Base-by-base conservation (phyloP, 2,113 vertebrate genomes). In the Mesembrinibis cayennensis region DNA sequence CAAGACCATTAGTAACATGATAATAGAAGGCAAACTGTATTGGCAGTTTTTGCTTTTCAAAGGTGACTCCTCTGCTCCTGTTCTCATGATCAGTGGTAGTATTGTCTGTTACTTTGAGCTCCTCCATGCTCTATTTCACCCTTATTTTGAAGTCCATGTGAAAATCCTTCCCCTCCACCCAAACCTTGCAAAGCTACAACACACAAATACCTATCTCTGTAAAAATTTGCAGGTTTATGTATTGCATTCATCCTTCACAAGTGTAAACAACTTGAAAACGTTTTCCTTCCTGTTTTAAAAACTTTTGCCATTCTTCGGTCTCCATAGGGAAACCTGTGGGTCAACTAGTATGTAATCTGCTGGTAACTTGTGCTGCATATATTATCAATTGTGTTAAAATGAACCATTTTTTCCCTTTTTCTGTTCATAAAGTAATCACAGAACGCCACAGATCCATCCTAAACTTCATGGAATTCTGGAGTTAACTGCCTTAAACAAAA, bases 1-100 rank as follows among this genome's bases (percentile, higher is more conserved):
- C 66, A 97, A 87, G 52, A 93, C 88, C 87, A 82, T 91, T 79
- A 94, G 92, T 93, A 95, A 96, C 49, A 49, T 52, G 91, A 96
- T 96, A 81, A 69, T 40, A 82, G 82, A 17, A 80, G 44, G 85
- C 49, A 85, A 84, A 56, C 34, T 72, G 58, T 53, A 30, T 53
- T 47, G 49, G 56, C 91, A 67, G 9, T 79, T 96, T 81, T 42
- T 30, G 72, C 47, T 87, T 91, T 87, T 80, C 15, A 16, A 82
- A 96, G 81, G 91, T 95, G 81, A 89, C 94, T 91, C 17, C 18
- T 84, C 59, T 95, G 59, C 23, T 94, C n/a, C 30, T 50, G 1
- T 89, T 84, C 45, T 87, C 62, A 53, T 89, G 45, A 45, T 77
- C 29, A 77, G 25, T 34, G 15, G 19, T 21, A 22, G n/a, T 63